phyloP scores from a whole-genome alignment of 2,797 vertebrate genomes.

The Phoeniculus purpureus region DNA sequence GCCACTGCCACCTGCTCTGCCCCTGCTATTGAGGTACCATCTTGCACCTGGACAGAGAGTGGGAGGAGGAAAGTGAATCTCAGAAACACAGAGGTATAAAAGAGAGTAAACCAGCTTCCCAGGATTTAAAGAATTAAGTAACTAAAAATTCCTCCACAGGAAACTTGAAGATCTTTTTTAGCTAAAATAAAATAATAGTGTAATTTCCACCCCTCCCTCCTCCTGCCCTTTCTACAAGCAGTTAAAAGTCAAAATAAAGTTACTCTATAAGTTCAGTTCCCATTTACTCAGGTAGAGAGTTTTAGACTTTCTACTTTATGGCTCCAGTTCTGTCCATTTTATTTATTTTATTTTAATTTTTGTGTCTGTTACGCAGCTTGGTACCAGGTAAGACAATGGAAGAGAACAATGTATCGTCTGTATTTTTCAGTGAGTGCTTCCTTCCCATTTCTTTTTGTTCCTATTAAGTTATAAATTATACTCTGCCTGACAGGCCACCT shows the following conservation, averaged over 20 bases:
- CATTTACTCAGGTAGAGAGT: neutral
- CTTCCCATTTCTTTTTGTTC: neutral
- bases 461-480: neutral
- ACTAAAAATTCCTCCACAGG: neutral
- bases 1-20: neutral
- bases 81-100: neutral
- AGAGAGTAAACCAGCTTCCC: neutral
- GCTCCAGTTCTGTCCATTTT: neutral
- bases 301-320: neutral
- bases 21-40: accelerated
- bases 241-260: neutral
- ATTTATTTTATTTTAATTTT: neutral
- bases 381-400: neutral
- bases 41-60: neutral
- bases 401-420: neutral
- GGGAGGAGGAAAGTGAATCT: neutral
- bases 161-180: neutral
- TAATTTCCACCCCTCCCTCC: neutral
- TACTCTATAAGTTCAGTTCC: neutral
- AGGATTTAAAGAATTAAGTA: neutral
- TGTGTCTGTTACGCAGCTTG: neutral
- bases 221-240: neutral
- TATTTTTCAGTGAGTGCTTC: neutral
- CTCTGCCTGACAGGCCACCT: neutral
- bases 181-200: neutral